A percentile compares a stretch with the other conserved stretches of the same genome.
These are phyloP conservation scores for Metopolophium dirhodum DNA, from an alignment of 1,140 invertebrate genomes.

Conservation along the genomic window DNA sequence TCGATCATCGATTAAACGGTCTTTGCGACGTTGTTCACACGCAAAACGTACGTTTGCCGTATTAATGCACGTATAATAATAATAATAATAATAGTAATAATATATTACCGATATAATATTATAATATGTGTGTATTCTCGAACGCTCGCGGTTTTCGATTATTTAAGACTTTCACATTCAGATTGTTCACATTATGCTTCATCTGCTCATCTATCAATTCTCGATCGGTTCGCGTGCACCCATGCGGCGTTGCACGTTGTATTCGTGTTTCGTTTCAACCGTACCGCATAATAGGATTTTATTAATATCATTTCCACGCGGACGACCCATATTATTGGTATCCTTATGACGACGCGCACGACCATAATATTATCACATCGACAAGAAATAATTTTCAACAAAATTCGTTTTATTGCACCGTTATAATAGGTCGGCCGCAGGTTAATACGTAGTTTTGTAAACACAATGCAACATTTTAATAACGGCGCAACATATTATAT, in stretches of 20 bases:
- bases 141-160: not conserved
- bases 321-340: not conserved
- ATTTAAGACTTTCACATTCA: slow-evolving; percentile 30
- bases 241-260: not conserved
- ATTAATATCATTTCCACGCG: not conserved
- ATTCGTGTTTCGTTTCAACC: not conserved
- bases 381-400: not conserved
- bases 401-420: not conserved
- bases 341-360: not conserved
- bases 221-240: slow-evolving; percentile 4
- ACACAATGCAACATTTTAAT: not conserved
- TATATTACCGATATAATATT: not conserved
- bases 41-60: too few species aligned
- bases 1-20: not conserved
- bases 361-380: not conserved
- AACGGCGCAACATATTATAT: not conserved
- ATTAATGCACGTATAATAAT: too few species aligned
- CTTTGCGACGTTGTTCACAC: not conserved
- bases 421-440: not conserved
- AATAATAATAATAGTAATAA: too few species aligned
- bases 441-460: not conserved
- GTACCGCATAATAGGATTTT: not conserved
- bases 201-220: slow-evolving; percentile 10
- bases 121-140: not conserved
- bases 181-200: not conserved